Evolutionary conservation across 1,140 invertebrate genomes (phyloP).

Genomic region (Drosophila virilis): DNA sequence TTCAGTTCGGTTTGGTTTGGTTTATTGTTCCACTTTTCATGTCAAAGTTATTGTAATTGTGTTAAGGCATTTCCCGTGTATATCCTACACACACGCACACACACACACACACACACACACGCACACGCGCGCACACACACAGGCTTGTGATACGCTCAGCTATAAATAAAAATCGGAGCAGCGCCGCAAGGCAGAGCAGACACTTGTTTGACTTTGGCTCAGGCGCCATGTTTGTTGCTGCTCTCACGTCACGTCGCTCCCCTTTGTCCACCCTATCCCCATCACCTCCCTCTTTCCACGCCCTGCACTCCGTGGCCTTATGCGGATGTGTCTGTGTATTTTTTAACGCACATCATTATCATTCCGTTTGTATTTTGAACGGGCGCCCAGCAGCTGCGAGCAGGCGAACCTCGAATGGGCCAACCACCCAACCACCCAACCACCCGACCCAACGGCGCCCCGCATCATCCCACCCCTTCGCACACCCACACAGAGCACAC

Average conservation of each 20-base stretch:
- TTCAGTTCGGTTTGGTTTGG: constrained; percentile 61
- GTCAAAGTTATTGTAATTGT: constrained; percentile 82
- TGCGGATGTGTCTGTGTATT: constrained; percentile 46
- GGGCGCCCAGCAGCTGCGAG: constrained; percentile 64
- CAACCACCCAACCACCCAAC: constrained; percentile 14
- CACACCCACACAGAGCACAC: constrained; percentile 22
- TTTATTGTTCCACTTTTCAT: constrained; percentile 83
- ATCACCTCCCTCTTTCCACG: neutral
- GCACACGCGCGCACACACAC: constrained; percentile 5
- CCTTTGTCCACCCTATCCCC: neutral
- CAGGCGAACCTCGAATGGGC: constrained; percentile 38
- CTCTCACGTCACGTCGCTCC: constrained; percentile 11
- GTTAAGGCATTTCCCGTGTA: constrained; percentile 81
- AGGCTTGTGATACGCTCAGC: constrained; percentile 18
- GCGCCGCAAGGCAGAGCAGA: constrained; percentile 20
- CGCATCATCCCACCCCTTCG: constrained; percentile 7
- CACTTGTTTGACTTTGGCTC: constrained; percentile 76
- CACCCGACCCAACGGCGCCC: constrained; percentile 1
- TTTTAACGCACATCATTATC: constrained; percentile 81
- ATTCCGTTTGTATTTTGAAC: constrained; percentile 81
- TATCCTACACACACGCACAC: constrained; percentile 56
- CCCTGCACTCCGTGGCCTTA: constrained; percentile 15
- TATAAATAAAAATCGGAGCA: constrained; percentile 72
- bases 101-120: constrained; percentile 24
- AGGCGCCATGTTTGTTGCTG: constrained; percentile 48